Evolutionary conservation across 2,888 invertebrate genomes (phyloP), one percentile per base, ranked within the genome.

Genomic region (Erebia ligea): DNA sequence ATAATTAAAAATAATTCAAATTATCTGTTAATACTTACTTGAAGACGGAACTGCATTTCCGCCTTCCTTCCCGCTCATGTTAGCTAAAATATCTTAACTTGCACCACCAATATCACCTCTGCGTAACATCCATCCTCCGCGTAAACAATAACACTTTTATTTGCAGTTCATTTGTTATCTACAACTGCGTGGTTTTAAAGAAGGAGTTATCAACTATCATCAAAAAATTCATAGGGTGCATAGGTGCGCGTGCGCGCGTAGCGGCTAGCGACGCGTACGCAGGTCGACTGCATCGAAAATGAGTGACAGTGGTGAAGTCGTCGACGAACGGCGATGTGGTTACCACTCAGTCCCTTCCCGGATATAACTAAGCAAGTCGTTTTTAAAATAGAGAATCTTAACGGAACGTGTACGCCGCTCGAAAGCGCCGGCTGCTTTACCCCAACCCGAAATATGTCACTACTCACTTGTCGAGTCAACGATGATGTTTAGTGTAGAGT

Each of bases 1-100:
- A 79, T 75, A 66, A 78, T 73, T 79, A 77, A 76, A 77, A 80
- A 80, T 80, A 82, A 81, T 79, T 73, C 77, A 77, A 77, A 76
- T 74, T 78, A 81, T 73, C 62, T 68, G 5, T 70, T 75, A 72
- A 79, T 88, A 92, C 92, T 93, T 86, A 93, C 92, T 91, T 80
- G 88, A 90, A 91, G 91, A 90, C 87, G 92, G 91, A 91, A 91
- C 91, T 93, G 91, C 91, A 92, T 89, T 91, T 92, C 92, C 92
- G 91, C 88, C 90, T 89, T 89, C 90, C 87, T 89, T 90, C 86
- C 88, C 92, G 88, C 89, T 92, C 93, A 93, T 93, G 86, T 87
- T 92, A 90, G 86, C 82, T 85, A 83, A 82, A 83, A 86, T 86
- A 84, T 82, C 81, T 84, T 81, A 86, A 88, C 84, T 82, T 82